These are phyloP conservation scores for Hemistola chrysoprasaria DNA, from an alignment of 2,888 invertebrate genomes.

Conservation along the genomic window DNA sequence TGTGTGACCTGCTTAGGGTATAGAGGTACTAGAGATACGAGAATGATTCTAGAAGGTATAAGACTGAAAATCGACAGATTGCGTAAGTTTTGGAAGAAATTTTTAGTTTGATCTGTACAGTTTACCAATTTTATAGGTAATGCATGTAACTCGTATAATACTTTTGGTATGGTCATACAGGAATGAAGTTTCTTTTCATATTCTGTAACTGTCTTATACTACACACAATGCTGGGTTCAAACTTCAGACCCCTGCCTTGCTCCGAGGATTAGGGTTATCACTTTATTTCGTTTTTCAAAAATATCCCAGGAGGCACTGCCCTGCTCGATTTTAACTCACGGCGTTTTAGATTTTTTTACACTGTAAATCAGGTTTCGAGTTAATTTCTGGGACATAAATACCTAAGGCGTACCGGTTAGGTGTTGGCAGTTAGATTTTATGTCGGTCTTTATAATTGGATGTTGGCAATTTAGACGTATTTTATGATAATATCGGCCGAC, in stretches of 20 bases:
- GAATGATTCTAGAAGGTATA: too few species aligned
- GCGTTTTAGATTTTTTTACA: constrained; percentile 36
- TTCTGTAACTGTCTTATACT: constrained; percentile 8
- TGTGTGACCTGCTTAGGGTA: too few species aligned
- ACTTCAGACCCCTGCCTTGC: constrained; percentile 34
- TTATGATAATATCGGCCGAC: too few species aligned
- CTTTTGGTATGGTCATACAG: too few species aligned
- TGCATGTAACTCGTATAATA: too few species aligned
- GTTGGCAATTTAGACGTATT: constrained; percentile 6
- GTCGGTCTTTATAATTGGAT: constrained; percentile 17
- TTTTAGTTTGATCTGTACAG: background rate
- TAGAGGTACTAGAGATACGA: too few species aligned
- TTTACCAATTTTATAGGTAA: too few species aligned
- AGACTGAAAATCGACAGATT: too few species aligned
- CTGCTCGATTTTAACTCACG: constrained; percentile 15
- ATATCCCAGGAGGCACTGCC: constrained; percentile 35
- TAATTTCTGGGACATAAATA: constrained; percentile 30
- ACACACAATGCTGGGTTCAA: too few species aligned
- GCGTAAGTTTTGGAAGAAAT: background rate
- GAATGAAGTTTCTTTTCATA: background rate
- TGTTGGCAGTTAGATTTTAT: constrained; percentile 19
- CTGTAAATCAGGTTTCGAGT: constrained; percentile 42
- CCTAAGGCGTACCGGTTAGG: constrained; percentile 15
- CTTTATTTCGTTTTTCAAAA: constrained; percentile 39
- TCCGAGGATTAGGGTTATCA: constrained; percentile 47